Evolutionary conservation across 2,797 vertebrate species (phyloP), one percentile per base, ranked within the genome.

Genomic region (Channa striata): DNA sequence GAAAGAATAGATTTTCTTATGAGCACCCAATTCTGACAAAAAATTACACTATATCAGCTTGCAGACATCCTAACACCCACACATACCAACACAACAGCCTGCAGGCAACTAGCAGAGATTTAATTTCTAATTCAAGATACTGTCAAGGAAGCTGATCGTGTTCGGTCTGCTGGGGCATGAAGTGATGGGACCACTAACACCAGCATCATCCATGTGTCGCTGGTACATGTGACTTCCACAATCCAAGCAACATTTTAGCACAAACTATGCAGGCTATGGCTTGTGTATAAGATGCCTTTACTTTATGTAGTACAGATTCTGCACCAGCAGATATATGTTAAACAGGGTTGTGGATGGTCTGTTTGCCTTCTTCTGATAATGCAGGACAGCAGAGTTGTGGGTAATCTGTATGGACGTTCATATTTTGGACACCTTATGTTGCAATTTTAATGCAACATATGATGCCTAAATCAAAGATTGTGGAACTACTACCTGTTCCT

Each of bases 91-190:
- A 43, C 36, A 74, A 72, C 74, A 37, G 68, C 69, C 76, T 6
- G 20, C 52, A 67, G 71, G 56, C 52, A 51, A 75, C 25, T 59
- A 63, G 52, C 44, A 6, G 47, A 51, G 56, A 50, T 73, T 68
- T 60, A 61, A 49, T 64, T 56, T 75, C 56, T 80, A 46, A 48
- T 67, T 61, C 6, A 37, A 50, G 66, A 67, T 60, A 20, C 44
- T 16, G 33, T 68, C 37, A 72, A 62, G 57, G 40, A 53, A 65
- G 59, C 39, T 53, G 51, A 74, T 67, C 77, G 72, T 73, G 61
- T 82, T 74, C 71, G 62, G 74, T 36, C 53, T 81, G 68, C 74
- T 68, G 68, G 46, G 20, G 47, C 66, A 67, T 61, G 48, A 77
- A 77, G 16, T 52, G 61, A 75, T 66, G 11, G 36, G 11, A 66